These are phyloP conservation scores for Pygoscelis adeliae DNA, from an alignment of 2,113 vertebrate species.

Conservation along the genomic window DNA sequence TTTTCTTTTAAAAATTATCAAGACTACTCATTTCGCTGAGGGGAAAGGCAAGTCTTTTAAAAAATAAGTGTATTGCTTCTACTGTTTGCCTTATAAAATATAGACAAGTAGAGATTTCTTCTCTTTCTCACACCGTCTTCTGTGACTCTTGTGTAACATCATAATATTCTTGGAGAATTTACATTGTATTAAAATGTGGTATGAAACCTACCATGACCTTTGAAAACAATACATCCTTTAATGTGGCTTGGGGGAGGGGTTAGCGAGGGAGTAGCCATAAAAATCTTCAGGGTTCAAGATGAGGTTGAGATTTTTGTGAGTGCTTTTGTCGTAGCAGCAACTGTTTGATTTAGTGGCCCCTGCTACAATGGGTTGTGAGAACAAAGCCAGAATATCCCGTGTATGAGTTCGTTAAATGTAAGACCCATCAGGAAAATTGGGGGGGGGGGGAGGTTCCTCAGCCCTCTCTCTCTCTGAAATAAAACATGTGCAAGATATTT, in stretches of 20 bases:
- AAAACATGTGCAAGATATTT: background rate
- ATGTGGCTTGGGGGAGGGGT: slow-evolving; percentile 78
- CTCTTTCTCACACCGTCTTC: background rate
- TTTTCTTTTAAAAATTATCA: background rate
- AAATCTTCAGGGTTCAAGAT: slow-evolving; percentile 88
- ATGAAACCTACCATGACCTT: slow-evolving; percentile 89
- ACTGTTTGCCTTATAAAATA: background rate
- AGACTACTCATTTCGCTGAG: background rate
- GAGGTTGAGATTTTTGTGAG: slow-evolving; percentile 79
- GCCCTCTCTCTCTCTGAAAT: background rate
- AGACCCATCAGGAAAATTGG: background rate
- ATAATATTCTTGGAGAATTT: slow-evolving; percentile 74
- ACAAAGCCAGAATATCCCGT: slow-evolving; percentile 71
- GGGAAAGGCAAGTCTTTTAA: background rate
- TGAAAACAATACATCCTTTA: slow-evolving; percentile 91
- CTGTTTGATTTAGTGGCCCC: slow-evolving; percentile 80
- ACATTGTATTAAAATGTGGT: slow-evolving; percentile 83
- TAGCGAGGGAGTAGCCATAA: slow-evolving; percentile 75
- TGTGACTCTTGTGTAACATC: slow-evolving; percentile 42
- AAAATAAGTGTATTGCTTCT: background rate
- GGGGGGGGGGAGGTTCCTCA: background rate
- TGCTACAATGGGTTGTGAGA: slow-evolving; percentile 69
- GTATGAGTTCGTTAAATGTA: slow-evolving; percentile 34
- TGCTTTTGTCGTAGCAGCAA: slow-evolving; percentile 78
- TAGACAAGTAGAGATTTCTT: background rate